Evolutionary conservation across 2,113 vertebrate species (phyloP), one percentile per base, ranked within the genome.

Genomic region (Clarias magur): DNA sequence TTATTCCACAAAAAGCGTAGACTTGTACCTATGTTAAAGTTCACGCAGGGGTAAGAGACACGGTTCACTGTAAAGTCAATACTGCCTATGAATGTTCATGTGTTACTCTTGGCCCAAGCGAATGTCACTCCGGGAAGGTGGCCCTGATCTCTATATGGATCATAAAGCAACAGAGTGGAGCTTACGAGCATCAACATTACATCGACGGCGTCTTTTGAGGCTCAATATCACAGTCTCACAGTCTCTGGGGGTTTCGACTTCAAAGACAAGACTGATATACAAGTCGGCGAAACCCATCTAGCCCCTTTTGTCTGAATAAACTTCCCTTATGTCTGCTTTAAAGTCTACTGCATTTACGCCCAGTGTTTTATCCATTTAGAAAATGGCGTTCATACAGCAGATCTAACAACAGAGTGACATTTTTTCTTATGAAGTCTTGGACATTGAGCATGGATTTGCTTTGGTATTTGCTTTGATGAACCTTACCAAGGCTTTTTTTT

Each of bases 41-140:
- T 83, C 59, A 83, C 27, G 15, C 48, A 56, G 25, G 23, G 83
- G 84, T 72, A 54, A 86, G 25, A 80, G 59, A 86, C 63, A 59
- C 15, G 73, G 68, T 89, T 91, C 85, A 59, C 65, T 87, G 86
- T 85, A 59, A 87, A 87, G 73, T 88, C 82, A 84, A 27, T 83
- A 70, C 17, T 23, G 48, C 85, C 89, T 84, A 88, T 90, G 62
- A 89, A 90, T 88, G 85, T 89, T 87, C n/a, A 89, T 89, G 65
- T 88, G 86, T 90, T 90, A 80, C 54, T 67, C 63, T 89, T 90
- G 87, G 85, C 83, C 67, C 63, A 72, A 57, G 54, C 30, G 67
- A 59, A 76, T 54, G 34, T 80, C 82, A 86, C 80, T 86, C 65
- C 63, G 86, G 89, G 90, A 85, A 81, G 86, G 85, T 56, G 80